Conservation (phyloP, 2,113 vertebrate genomes). For the Dicentrarchus labrax region DNA sequence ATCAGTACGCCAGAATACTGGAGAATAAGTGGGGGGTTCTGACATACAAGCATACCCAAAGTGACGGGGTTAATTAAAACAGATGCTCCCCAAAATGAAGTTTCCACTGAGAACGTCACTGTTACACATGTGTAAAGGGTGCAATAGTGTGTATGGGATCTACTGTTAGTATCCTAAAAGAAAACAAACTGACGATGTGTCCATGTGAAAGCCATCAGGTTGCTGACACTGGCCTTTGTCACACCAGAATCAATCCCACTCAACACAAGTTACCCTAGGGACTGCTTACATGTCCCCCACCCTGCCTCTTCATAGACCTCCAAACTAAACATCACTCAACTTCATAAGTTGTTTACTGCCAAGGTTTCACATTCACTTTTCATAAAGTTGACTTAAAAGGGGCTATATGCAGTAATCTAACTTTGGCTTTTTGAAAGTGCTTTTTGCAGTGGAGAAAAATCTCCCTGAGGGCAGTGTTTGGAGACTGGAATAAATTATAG, state of each 20-base stretch:
- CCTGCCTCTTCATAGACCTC: conserved; percentile 11
- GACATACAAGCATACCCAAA: neutral
- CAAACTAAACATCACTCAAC: conserved; percentile 53
- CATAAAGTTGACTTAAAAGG: conserved; percentile 48
- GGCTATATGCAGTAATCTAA: conserved; percentile 15
- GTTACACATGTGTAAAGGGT: neutral
- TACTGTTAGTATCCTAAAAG: neutral
- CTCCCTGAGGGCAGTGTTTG: conserved; percentile 48
- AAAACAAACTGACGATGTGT: conserved; percentile 17
- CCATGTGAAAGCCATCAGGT: conserved; percentile 17
- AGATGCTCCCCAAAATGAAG: neutral
- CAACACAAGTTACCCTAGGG: conserved; percentile 17
- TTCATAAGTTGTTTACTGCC: conserved; percentile 51
- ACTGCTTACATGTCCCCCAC: conserved; percentile 16
- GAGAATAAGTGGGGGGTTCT: neutral
- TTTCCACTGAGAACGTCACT: neutral
- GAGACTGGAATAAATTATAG: conserved; percentile 61
- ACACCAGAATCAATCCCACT: conserved; percentile 53
- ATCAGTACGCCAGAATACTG: neutral
- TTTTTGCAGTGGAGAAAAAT: conserved; percentile 33
- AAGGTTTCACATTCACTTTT: conserved; percentile 52
- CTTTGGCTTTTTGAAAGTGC: conserved; percentile 24
- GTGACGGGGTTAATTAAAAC: neutral
- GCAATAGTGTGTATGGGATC: neutral
- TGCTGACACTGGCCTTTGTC: conserved; percentile 48